Base-by-base conservation (phyloP, 2,113 vertebrate species). In the Channa argus region DNA sequence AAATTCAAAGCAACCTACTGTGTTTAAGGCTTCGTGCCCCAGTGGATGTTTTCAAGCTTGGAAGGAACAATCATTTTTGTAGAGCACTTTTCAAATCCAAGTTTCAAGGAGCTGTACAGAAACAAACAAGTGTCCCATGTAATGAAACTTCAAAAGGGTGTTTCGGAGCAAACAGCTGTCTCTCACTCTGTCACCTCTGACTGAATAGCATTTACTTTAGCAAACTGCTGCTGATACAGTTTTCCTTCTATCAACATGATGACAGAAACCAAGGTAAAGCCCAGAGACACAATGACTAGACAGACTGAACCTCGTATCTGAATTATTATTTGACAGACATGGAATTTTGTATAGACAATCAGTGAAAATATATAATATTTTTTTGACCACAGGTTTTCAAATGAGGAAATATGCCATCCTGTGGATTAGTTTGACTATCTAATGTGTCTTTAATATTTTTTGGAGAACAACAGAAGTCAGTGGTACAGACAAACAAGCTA, bases 1-100 rank as follows among this genome's bases (percentile, higher is more conserved):
- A 36, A 77, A 77, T 55, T 68, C 58, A 82, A 77, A 79, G 73
- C 70, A 73, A 11, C 24, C 64, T 51, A 43, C 58, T 51, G 61
- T 50, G 55, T 78, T 78, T 52, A 46, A 58, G 37, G 62, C 61
- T n/a, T 47, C 45, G 15, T 37, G 49, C 41, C 39, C 46, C 5
- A 36, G 58, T 61, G 49, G 14, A 47, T 55, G 33, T 59, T 84
- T 65, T 69, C 12, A 52, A 49, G 62, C 55, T 45, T 1, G 13
- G 50, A 81, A 10, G 9, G 36, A 74, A 53, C 43, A 63, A 56
- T 50, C 6, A 45, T 69, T 60, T 59, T 80, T 72, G 56, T 14
- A 5, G 39, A 71, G n/a, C 47, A 15, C 54, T 65, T 70, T 70
- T 62, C 8, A 38, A 63, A 65, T 66, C 13, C 54, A 69, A 63